Base-by-base conservation (phyloP, 2,888 invertebrate species). In the Sclerodermus sp. region DNA sequence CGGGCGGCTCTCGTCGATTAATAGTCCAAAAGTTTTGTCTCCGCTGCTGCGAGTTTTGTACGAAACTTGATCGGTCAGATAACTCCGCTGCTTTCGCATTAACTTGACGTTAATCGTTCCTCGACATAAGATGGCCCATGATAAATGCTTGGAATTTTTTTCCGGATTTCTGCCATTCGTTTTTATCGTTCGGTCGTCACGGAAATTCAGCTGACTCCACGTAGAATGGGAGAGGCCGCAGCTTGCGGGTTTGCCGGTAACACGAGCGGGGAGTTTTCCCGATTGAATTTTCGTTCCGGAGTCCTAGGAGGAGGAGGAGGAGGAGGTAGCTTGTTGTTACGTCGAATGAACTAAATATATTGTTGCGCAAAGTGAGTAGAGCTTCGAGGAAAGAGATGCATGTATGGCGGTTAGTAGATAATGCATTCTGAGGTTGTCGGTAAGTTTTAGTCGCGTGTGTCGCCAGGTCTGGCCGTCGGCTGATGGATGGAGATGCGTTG, bases 401-500 rank as follows among this genome's bases (percentile, higher is more conserved):
- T 23, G 23, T 23, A 23, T 8, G 4, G 8, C 23, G 23, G 23
- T 8, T 23, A 23, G 34, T 13, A 12, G 73, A 67, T 73, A 73
- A 75, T 73, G 74, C 73, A 74, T 71, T 71, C 68, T 64, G 62
- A 67, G 66, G 58, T 61, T 66, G 65, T 66, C 60, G 57, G 62
- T 62, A 58, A 51, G 61, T 59, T 64, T 55, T 58, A 64, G 61
- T 65, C 68, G 71, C 68, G 73, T 68, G 74, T 72, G 67, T 69
- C 66, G 69, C 62, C 55, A 66, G 68, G 69, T 68, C 70, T 67
- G 68, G 66, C 67, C 66, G 64, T 61, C 66, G 60, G 55, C 73
- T 76, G 76, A 75, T 75, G 76, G 76, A 76, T 76, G 76, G 72
- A 73, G 73, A 74, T 72, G 69, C 72, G 71, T 61, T 62, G 64